Percentiles rank a stretch among this genome's conserved stretches.
Conservation (phyloP, 2,113 vertebrate genomes). For the Trogon melanurus region DNA sequence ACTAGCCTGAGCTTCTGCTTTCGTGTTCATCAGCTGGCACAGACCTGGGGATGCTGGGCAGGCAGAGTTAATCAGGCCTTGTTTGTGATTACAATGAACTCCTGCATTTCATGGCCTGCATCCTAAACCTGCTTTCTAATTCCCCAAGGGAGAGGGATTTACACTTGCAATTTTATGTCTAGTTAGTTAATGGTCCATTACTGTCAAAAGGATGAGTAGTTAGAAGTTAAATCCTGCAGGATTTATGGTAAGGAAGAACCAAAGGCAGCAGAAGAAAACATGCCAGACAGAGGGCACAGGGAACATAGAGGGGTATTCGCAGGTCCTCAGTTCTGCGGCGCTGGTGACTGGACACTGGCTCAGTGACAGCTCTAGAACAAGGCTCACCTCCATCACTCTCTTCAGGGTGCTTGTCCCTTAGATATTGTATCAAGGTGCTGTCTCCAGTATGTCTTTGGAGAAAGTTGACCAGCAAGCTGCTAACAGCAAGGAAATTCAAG, state of each 20-base stretch:
- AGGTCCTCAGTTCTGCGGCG: not conserved
- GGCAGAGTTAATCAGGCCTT: slow-evolving; percentile 54
- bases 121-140: slow-evolving; percentile 63
- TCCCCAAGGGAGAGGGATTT: slow-evolving; percentile 62
- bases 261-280: not conserved
- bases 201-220: slow-evolving; percentile 67
- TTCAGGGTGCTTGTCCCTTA: not conserved
- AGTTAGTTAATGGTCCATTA: slow-evolving; percentile 73
- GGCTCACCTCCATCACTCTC: not conserved
- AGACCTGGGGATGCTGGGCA: not conserved
- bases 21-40: not conserved
- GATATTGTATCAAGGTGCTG: not conserved
- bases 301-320: not conserved
- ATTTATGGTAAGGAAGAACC: slow-evolving; percentile 42
- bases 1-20: not conserved
- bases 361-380: not conserved
- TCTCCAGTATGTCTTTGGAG: not conserved
- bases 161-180: slow-evolving; percentile 67
- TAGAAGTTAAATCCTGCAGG: slow-evolving; percentile 59
- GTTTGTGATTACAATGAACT: slow-evolving; percentile 31
- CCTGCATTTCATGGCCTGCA: slow-evolving; percentile 42
- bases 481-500: not conserved
- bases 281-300: not conserved
- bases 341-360: not conserved
- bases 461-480: not conserved